A percentile compares a stretch with the other conserved stretches of the same genome.
These are phyloP conservation scores for Coronaproctus castanopsis DNA, from an alignment of 2,888 invertebrate genomes.

Conservation along the genomic window DNA sequence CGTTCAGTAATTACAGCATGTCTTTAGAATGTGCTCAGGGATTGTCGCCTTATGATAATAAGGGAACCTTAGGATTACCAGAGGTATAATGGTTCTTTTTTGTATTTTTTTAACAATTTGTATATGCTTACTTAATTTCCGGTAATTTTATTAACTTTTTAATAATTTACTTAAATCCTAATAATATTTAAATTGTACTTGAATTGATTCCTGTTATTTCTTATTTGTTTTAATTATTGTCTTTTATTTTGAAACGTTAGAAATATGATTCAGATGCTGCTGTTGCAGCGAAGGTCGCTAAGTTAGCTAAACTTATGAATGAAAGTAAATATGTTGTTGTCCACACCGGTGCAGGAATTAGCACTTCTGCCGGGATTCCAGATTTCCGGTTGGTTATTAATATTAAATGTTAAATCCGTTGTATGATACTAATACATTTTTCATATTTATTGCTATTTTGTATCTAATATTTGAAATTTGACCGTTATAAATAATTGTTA, in stretches of 20 bases:
- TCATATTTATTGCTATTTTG: too few species aligned
- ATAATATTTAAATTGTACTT: too few species aligned
- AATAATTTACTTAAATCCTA: too few species aligned
- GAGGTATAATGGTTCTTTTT: conserved; percentile 63
- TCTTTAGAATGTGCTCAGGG: conserved; percentile 94
- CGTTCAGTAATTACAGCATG: too few species aligned
- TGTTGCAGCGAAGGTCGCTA: conserved; percentile 49
- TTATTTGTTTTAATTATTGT: not conserved
- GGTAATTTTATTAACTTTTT: too few species aligned
- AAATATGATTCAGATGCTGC: conserved; percentile 56
- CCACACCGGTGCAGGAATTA: conserved; percentile 91
- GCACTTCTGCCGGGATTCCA: conserved; percentile 78
- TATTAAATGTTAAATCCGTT: too few species aligned
- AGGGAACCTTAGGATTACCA: conserved; percentile 76
- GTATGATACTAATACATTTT: too few species aligned
- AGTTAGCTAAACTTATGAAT: conserved; percentile 49
- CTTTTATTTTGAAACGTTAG: conserved; percentile 31
- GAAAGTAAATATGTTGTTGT: conserved; percentile 67
- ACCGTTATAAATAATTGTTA: too few species aligned
- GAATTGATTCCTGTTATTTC: conserved; percentile 6
- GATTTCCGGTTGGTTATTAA: conserved; percentile 49
- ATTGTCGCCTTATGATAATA: conserved; percentile 79
- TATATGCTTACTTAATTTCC: too few species aligned
- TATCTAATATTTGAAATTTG: too few species aligned
- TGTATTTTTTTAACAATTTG: too few species aligned